These are phyloP conservation scores for Sibirionetta formosa DNA, from an alignment of 2,797 vertebrate genomes.

Conservation along the genomic window DNA sequence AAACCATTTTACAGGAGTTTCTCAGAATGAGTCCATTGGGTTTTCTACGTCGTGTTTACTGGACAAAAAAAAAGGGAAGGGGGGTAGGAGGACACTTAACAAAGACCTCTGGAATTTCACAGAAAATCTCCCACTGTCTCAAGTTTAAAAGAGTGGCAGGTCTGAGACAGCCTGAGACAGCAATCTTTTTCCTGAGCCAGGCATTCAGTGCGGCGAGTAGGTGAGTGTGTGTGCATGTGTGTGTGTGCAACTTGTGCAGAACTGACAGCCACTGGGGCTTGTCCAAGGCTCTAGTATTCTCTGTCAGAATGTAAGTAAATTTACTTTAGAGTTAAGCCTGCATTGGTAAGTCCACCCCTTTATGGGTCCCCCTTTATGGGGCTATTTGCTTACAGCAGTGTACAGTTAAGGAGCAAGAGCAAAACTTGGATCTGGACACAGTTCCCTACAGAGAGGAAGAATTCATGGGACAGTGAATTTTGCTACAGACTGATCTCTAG, in stretches of 20 bases:
- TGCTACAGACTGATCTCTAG: background rate
- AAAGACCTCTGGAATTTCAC: slow-evolving; percentile 80
- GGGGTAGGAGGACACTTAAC: slow-evolving; percentile 48
- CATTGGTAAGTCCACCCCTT: background rate
- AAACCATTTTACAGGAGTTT: slow-evolving; percentile 83
- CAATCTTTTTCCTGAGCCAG: slow-evolving; percentile 57
- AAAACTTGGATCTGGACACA: background rate
- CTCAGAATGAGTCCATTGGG: slow-evolving; percentile 81
- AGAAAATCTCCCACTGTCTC: slow-evolving; percentile 83
- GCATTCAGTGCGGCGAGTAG: slow-evolving; percentile 68
- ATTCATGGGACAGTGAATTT: background rate
- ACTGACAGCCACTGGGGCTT: slow-evolving; percentile 20
- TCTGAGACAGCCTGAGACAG: slow-evolving; percentile 77
- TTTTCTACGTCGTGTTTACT: slow-evolving; percentile 82
- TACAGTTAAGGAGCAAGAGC: background rate
- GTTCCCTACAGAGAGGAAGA: background rate
- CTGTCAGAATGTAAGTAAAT: slow-evolving; percentile 16
- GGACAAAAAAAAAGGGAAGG: slow-evolving; percentile 67
- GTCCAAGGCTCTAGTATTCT: background rate
- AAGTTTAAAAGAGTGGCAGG: slow-evolving; percentile 80
- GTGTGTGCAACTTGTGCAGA: background rate
- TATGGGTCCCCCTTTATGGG: background rate
- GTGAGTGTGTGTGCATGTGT: background rate
- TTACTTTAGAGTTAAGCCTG: slow-evolving; percentile 1
- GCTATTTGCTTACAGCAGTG: background rate